Percentiles rank a stretch among this genome's conserved stretches.
phyloP scores from a whole-genome alignment of 2,888 invertebrate genomes.

The Aporophyla nigra region DNA sequence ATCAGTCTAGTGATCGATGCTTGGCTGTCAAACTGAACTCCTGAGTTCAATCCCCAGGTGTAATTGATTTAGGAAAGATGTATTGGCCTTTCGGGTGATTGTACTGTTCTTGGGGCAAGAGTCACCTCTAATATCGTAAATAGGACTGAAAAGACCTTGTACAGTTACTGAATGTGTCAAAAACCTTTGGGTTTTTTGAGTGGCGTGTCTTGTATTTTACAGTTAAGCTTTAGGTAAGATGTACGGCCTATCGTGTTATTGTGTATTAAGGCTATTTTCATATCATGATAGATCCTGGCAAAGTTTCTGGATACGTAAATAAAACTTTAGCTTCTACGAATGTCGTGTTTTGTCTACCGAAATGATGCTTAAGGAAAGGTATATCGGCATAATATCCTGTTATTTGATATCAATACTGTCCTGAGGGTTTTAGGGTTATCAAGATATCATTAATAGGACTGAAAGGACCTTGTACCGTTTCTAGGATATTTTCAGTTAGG shows the following conservation, averaged over 20 bases:
- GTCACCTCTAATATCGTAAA: background rate
- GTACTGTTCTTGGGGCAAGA: background rate
- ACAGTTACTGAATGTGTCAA: background rate
- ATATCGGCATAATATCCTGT: background rate
- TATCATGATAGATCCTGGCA: background rate
- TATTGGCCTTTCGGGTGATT: conserved; percentile 23
- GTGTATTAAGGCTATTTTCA: background rate
- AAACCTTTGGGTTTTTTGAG: background rate
- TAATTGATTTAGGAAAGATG: conserved; percentile 49
- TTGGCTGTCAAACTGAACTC: conserved; percentile 47
- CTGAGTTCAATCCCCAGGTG: conserved; percentile 45
- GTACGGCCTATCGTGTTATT: background rate
- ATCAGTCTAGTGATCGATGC: conserved; percentile 52
- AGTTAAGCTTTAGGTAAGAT: background rate
- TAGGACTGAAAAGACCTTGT: background rate
- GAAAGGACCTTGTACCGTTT: background rate
- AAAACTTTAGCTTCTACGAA: background rate
- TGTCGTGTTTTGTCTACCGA: background rate
- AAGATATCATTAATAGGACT: too few relatives aligned
- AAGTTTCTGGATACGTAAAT: background rate
- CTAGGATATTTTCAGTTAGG: too few relatives aligned
- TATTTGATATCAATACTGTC: background rate
- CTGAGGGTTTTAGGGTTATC: background rate
- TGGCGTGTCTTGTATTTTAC: background rate
- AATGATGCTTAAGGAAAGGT: background rate